phyloP scores from a whole-genome alignment of 2,113 vertebrate species.

The Empidonax traillii region DNA sequence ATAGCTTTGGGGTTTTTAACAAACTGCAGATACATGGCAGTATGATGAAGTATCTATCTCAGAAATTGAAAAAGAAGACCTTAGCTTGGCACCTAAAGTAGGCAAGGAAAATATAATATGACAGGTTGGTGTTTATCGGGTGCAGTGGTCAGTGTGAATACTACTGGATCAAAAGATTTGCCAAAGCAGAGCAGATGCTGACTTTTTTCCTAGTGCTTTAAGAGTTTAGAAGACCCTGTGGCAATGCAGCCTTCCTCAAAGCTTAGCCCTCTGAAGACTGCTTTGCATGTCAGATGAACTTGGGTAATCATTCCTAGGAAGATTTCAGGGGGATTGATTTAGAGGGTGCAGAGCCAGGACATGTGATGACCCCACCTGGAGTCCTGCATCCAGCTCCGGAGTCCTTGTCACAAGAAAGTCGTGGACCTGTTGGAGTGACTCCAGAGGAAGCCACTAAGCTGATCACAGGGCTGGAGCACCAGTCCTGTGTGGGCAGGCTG shows the following conservation, averaged over 20 bases:
- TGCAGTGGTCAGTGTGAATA: background rate
- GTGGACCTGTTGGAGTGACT: background rate
- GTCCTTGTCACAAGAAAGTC: fast-evolving
- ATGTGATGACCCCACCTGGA: background rate
- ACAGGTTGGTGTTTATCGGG: background rate
- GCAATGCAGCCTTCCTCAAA: background rate
- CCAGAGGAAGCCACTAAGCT: background rate
- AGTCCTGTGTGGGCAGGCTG: background rate
- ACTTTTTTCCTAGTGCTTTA: background rate
- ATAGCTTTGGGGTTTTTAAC: background rate
- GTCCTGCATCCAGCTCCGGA: background rate
- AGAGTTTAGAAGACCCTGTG: background rate
- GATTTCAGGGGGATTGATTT: background rate
- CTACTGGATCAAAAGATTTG: background rate
- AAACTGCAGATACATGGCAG: background rate
- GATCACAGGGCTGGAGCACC: background rate
- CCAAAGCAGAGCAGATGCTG: background rate
- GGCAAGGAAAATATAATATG: background rate
- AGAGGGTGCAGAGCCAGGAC: fast-evolving
- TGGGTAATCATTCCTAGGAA: background rate
- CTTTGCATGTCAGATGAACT: background rate
- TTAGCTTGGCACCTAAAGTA: background rate
- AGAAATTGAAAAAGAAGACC: background rate
- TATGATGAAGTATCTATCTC: background rate
- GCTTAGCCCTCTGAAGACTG: background rate